Evolutionary conservation across 2,888 invertebrate genomes (phyloP).

Genomic region (Phrixothrix hirtus): DNA sequence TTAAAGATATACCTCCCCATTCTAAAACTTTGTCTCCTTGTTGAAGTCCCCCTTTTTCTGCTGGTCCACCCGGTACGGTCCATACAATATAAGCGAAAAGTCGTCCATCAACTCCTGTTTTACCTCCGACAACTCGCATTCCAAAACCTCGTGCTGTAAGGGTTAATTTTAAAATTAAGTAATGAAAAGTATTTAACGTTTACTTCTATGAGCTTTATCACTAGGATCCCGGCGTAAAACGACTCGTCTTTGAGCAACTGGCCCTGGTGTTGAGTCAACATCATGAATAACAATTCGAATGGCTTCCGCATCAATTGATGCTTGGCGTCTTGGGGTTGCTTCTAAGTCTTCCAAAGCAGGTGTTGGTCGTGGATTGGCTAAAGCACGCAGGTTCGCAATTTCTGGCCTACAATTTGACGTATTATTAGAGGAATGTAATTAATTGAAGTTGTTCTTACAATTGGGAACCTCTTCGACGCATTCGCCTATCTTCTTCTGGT

Average conservation of each 20-base stretch:
- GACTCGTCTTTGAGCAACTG: slow-evolving; percentile 73
- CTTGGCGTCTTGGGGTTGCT: slow-evolving; percentile 71
- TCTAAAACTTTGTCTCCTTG: slow-evolving; percentile 91
- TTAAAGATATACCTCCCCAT: slow-evolving; percentile 87
- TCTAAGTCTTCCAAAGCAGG: slow-evolving; percentile 68
- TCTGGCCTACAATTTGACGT: slow-evolving; percentile 70
- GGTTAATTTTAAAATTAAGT: background rate
- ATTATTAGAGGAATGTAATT: too few relatives aligned
- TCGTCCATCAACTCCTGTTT: slow-evolving; percentile 81
- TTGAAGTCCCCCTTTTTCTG: slow-evolving; percentile 84
- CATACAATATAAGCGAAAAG: slow-evolving; percentile 90
- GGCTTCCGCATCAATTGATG: slow-evolving; percentile 87
- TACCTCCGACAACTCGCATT: slow-evolving; percentile 93
- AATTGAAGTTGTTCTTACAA: slow-evolving; percentile 68
- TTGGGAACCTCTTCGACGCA: slow-evolving; percentile 79
- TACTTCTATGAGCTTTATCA: slow-evolving; percentile 85
- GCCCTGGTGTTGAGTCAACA: slow-evolving; percentile 74
- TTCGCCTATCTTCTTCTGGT: slow-evolving; percentile 70
- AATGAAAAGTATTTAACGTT: slow-evolving; percentile 53
- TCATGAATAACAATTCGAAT: slow-evolving; percentile 93
- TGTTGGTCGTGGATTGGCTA: slow-evolving; percentile 61
- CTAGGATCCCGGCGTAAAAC: slow-evolving; percentile 75
- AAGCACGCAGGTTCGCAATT: slow-evolving; percentile 61
- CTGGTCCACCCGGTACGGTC: slow-evolving; percentile 90
- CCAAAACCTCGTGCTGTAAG: slow-evolving; percentile 84